Evolutionary conservation across 2,888 invertebrate genomes (phyloP).

Genomic region (Leptinotarsa juncta): DNA sequence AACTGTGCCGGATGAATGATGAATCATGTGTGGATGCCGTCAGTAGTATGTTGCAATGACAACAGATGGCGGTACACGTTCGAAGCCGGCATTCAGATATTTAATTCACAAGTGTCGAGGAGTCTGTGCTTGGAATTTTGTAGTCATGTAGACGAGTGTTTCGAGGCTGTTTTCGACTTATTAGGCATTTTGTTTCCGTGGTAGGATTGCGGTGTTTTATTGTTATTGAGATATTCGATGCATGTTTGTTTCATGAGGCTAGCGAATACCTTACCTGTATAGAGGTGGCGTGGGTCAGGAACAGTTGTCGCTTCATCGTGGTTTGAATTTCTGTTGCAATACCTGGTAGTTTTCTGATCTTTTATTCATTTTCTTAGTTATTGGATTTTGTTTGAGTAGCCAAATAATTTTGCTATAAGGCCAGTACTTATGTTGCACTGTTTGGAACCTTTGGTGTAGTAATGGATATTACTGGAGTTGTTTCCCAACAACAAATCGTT

Average conservation of each 20-base stretch:
- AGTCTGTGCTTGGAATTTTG: constrained; percentile 37
- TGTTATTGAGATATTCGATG: constrained; percentile 29
- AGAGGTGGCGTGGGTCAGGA: too few species aligned
- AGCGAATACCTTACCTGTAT: too few species aligned
- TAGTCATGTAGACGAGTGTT: constrained; percentile 33
- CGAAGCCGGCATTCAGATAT: constrained; percentile 28
- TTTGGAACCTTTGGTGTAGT: too few species aligned
- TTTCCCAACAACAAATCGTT: too few species aligned
- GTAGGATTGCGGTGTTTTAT: constrained; percentile 31
- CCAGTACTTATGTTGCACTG: too few species aligned
- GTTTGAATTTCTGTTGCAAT: too few species aligned
- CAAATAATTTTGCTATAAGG: too few species aligned
- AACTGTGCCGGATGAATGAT: constrained; percentile 26
- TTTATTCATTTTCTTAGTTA: too few species aligned
- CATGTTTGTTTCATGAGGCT: constrained; percentile 9
- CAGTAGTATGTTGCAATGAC: neutral
- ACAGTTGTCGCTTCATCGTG: too few species aligned
- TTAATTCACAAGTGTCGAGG: constrained; percentile 31
- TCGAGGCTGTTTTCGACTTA: constrained; percentile 35
- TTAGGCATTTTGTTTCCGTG: constrained; percentile 35
- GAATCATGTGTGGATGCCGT: constrained; percentile 30
- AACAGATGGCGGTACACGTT: constrained; percentile 33
- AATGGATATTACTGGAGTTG: too few species aligned
- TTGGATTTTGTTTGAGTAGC: too few species aligned
- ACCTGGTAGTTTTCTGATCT: too few species aligned